Conservation (phyloP, 2,797 vertebrate genomes). For the Sylvia borin region DNA sequence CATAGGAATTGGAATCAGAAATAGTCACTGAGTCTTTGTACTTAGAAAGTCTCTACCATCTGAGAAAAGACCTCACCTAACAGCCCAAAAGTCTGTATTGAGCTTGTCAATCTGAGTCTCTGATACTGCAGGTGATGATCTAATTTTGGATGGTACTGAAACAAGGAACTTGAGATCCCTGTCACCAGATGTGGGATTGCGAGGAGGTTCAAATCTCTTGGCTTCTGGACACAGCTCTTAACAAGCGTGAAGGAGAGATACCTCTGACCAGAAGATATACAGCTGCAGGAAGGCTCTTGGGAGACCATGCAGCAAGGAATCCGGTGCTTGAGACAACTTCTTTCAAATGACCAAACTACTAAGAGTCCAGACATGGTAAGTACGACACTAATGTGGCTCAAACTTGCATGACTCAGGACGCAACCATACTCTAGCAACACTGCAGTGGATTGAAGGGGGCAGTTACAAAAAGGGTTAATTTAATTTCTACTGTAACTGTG, state of each 20-base stretch:
- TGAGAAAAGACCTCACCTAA: neutral
- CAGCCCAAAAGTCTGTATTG: neutral
- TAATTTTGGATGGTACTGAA: neutral
- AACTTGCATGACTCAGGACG: neutral
- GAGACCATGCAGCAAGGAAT: neutral
- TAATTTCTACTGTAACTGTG: neutral
- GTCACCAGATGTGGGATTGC: neutral
- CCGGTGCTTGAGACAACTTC: too few relatives aligned
- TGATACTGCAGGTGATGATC: too few relatives aligned
- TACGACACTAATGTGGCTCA: neutral
- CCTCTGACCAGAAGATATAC: too few relatives aligned
- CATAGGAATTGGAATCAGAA: neutral
- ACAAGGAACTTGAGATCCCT: too few relatives aligned
- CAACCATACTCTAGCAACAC: neutral
- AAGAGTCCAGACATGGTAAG: neutral
- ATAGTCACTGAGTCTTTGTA: neutral
- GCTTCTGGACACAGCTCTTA: neutral
- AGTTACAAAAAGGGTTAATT: neutral
- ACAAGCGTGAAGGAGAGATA: neutral
- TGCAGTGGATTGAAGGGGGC: neutral
- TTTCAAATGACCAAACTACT: neutral
- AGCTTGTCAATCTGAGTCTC: neutral
- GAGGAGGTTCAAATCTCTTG: neutral
- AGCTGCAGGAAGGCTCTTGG: neutral
- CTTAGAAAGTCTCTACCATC: neutral